Base-by-base conservation (phyloP, 2,797 vertebrate species). In the Catamblyrhynchus diadema region DNA sequence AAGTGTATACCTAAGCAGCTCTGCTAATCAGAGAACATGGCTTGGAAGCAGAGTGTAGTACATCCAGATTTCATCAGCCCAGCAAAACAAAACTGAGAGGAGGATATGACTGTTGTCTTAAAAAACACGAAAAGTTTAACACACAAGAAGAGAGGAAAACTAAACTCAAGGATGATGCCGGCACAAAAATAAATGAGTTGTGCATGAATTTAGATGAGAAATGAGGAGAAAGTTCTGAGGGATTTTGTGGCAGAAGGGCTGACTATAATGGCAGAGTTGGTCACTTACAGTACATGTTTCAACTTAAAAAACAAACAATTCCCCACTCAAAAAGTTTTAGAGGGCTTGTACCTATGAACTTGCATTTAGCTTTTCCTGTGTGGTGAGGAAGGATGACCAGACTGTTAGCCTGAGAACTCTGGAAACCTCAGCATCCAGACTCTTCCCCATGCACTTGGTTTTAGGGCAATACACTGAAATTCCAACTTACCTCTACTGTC, bases 401-500 rank as follows among this genome's bases (percentile, higher is more conserved):
- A 39, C 25, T 88, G 30, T 51, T 59, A 61, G 47, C 18, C 27
- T 30, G 35, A 82, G 37, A 85, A 69, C 15, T 48, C 50, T 27
- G 32, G 44, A 69, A 88, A 59, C 14, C 5, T 82, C 67, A 80
- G 56, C 47, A 78, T 53, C 14, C 42, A 61, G 8, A 71, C 32
- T 90, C 25, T 67, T 61, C 30, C 53, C 45, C 21, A 57, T 39
- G 14, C 6, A 27, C 35, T 0, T 54, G 25, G 14, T 83, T 94
- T 59, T 62, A 79, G 33, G 41, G 72, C 18, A 53, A 78, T 24
- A 81, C 0, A 0, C 12, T 51, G 50, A 75, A 86, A 95, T 86
- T 71, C 30, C 50, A 90, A 78, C 97, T 98, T 90, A 99, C 99
- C 98, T 98, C 98, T 98, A 95, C 97, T 97, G 35, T 99, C 99